Conservation (phyloP, 1,140 invertebrate species). For the Oryctes rhinoceros region DNA sequence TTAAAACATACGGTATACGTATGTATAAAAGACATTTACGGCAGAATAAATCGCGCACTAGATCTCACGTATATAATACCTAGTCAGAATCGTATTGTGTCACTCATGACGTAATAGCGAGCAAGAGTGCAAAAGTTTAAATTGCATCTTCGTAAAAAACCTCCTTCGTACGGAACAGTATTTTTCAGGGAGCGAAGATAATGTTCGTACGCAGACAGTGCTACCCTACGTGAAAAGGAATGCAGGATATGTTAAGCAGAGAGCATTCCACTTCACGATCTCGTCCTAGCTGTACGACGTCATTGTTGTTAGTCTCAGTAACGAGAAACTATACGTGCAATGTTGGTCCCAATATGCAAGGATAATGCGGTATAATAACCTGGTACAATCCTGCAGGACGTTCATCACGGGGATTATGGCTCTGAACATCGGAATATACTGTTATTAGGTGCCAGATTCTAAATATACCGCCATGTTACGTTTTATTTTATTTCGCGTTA, state of each 20-base stretch:
- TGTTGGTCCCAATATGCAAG: constrained; percentile 31
- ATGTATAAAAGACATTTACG: no score
- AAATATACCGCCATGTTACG: constrained; percentile 26
- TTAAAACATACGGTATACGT: no score
- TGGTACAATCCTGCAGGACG: constrained; percentile 35
- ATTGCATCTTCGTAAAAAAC: constrained; percentile 3
- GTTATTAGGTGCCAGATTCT: constrained; percentile 33
- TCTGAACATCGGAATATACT: constrained; percentile 4
- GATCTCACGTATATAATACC: no score
- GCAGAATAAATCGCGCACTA: no score
- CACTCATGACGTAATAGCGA: not conserved
- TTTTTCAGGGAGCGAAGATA: not conserved
- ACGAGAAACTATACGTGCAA: constrained; percentile 32
- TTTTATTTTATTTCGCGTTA: constrained; percentile 1
- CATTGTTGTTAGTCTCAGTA: constrained; percentile 28
- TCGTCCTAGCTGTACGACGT: not conserved
- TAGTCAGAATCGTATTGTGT: not conserved
- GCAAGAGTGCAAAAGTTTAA: not conserved
- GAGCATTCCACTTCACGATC: constrained; percentile 1
- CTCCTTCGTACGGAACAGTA: not conserved
- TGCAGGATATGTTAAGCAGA: not conserved
- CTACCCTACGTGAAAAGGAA: not conserved
- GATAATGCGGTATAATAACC: constrained; percentile 37
- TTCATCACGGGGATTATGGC: constrained; percentile 27
- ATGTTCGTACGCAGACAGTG: no score